Evolutionary conservation across 2,113 vertebrate species (phyloP), one percentile per base, ranked within the genome.

Genomic region (Oplegnathus fasciatus): DNA sequence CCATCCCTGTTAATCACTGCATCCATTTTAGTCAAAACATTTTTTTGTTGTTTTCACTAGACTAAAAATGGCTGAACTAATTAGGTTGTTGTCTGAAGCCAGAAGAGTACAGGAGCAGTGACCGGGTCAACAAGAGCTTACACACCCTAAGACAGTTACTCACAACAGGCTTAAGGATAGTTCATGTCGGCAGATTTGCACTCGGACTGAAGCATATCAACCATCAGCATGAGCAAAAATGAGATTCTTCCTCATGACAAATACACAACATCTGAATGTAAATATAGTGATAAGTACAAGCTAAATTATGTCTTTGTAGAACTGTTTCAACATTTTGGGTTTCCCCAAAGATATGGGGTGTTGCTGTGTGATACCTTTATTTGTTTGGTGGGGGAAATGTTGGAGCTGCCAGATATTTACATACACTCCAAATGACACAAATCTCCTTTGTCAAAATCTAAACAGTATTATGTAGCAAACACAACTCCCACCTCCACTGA

Each of bases 301-400:
- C 14, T 4, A 55, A 8, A 1, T 24, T 10, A 69, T 42, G 18
- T 22, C 6, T 55, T 44, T 26, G 5, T 48, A 37, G 42, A 79
- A 48, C 17, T 28, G 3, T 34, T 54, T 52, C 6, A 44, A 44
- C 69, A 79, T 67, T 55, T 26, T 72, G 76, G 60, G 65, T 18
- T 76, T 84, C 34, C 48, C 71, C 55, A 5, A 30, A 0, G 5
- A 67, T 30, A 52, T 34, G 28, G 10, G 13, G 10, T 24, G 48
- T 0, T 68, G 26, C n/a, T 42, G 46, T 15, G 46, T 74, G 66
- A 87, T 86, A 65, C 78, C 42, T 82, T 84, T 37, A 37, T 37
- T 70, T 79, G 78, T 26, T 22, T 48, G 6, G 22, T 40, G 6
- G 60, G 32, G 55, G 54, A 55, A 72, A 82, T 58, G 37, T 13